Evolutionary conservation across 2,888 invertebrate species (phyloP), one percentile per base, ranked within the genome.

Genomic region (Plemyria rubiginata): DNA sequence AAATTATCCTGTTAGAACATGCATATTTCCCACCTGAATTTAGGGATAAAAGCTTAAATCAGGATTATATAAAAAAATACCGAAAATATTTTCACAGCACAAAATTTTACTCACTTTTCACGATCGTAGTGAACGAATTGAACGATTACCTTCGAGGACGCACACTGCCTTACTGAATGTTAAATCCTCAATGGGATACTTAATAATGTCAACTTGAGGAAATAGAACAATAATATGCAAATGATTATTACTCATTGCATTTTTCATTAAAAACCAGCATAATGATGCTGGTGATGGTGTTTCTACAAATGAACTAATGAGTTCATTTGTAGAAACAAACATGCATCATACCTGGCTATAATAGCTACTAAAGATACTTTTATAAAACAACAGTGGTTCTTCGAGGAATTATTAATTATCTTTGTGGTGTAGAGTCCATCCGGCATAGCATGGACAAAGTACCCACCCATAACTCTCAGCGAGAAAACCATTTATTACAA

Each of bases 401-500:
- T n/a, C n/a, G 13, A 45, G 15, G 43, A 32, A 36, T 16, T 45
- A 11, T 9, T 15, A 13, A 11, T 9, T 15, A 13, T 43, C 22
- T 51, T 12, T 28, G 41, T 49, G 12, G 41, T 41, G 36, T 38
- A 32, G 8, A 46, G 36, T 59, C 40, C 29, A 52, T 60, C 32
- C 36, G 41, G 60, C 13, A 36, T 45, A 45, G 60, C 29, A 36
- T 52, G 45, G 40, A 38, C 36, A 65, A 62, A 61, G 16, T 11
- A 48, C 38, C 52, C 53, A 64, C 56, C 46, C 48, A 60, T 53
- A 11, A 38, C 62, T 66, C 57, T 61, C 52, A 65, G 57, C 57
- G 38, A 60, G 52, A 65, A 59, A 66, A 69, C 62, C 63, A 64
- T 74, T 71, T 74, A 68, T 72, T 65, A 68, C 48, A 58, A 70